A percentile compares a stretch with the other conserved stretches of the same genome.
phyloP scores from a whole-genome alignment of 2,113 vertebrate species.

The Trematocara zebra region DNA sequence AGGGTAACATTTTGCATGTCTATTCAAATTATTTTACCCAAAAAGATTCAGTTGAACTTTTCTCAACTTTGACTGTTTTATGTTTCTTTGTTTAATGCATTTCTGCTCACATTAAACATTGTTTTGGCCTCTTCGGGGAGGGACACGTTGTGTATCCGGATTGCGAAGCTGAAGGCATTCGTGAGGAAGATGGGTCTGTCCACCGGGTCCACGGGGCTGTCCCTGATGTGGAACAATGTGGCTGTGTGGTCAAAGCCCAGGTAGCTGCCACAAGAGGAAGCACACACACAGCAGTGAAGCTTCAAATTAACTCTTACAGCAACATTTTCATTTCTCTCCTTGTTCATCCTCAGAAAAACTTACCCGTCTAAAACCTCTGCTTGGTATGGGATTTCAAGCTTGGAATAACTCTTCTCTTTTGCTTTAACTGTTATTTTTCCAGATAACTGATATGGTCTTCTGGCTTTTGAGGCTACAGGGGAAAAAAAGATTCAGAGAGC shows the following conservation, averaged over 20 bases:
- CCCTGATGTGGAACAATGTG: conserved; percentile 94
- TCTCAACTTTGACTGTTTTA: not conserved
- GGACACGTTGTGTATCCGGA: conserved; percentile 88
- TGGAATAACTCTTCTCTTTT: conserved; percentile 97
- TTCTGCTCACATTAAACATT: conserved; percentile 82
- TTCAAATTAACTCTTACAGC: too few species aligned
- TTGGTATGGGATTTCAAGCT: conserved; percentile 99
- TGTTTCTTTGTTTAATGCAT: not conserved
- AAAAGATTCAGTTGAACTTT: not conserved
- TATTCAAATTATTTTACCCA: not conserved
- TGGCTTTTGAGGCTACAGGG: conserved; percentile 89
- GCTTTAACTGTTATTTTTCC: conserved; percentile 99
- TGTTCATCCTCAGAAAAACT: conserved; percentile 38
- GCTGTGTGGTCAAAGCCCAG: conserved; percentile 94
- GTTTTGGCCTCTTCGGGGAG: conserved; percentile 88
- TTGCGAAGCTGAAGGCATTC: conserved; percentile 90
- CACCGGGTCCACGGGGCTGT: conserved; percentile 88
- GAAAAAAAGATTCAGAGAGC: not conserved
- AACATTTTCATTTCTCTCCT: not conserved
- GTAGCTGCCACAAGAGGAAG: conserved; percentile 61
- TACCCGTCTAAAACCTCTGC: conserved; percentile 97
- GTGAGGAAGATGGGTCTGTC: conserved; percentile 88
- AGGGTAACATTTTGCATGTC: not conserved
- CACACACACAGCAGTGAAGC: not conserved
- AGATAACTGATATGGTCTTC: conserved; percentile 86